These are phyloP conservation scores for Caenorhabditis uteleia DNA, from an alignment of 2,888 invertebrate genomes.

Conservation along the genomic window DNA sequence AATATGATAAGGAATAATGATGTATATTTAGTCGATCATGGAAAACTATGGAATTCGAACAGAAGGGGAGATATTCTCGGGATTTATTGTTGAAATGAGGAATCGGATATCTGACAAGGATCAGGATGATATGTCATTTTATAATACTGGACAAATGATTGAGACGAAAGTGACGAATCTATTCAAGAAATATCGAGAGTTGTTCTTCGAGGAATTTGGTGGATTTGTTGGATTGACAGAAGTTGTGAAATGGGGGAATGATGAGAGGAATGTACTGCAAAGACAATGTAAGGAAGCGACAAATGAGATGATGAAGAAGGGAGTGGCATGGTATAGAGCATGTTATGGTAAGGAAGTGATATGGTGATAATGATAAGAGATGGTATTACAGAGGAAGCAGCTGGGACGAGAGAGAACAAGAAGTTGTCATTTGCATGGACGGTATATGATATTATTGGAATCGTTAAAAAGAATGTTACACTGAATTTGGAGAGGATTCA, in stretches of 20 bases:
- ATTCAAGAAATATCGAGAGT: constrained; percentile 15
- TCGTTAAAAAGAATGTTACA: constrained; percentile 16
- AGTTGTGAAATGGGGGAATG: constrained; percentile 6
- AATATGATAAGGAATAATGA: not conserved
- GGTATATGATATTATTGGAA: constrained; percentile 36
- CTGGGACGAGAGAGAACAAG: constrained; percentile 23
- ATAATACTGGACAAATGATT: constrained; percentile 61
- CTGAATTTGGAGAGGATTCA: constrained; percentile 5
- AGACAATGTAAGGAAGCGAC: constrained; percentile 24
- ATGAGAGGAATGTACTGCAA: constrained; percentile 42
- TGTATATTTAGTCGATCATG: constrained; percentile 43
- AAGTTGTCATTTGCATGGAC: constrained; percentile 44
- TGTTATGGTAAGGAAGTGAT: constrained; percentile 38
- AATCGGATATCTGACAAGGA: constrained; percentile 63
- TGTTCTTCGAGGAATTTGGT: constrained; percentile 33
- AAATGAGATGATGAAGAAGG: constrained; percentile 35
- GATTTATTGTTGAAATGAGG: constrained; percentile 50
- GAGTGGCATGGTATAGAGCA: constrained; percentile 42
- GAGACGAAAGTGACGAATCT: constrained; percentile 49
- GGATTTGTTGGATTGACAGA: constrained; percentile 20
- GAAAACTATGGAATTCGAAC: constrained; percentile 61
- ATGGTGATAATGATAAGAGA: not conserved
- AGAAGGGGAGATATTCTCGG: constrained; percentile 64
- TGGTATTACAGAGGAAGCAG: constrained; percentile 24
- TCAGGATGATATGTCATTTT: constrained; percentile 64